A percentile compares a stretch with the other conserved stretches of the same genome.
These are phyloP conservation scores for Clarias fuscus DNA, from an alignment of 2,797 vertebrate species.

Conservation along the genomic window DNA sequence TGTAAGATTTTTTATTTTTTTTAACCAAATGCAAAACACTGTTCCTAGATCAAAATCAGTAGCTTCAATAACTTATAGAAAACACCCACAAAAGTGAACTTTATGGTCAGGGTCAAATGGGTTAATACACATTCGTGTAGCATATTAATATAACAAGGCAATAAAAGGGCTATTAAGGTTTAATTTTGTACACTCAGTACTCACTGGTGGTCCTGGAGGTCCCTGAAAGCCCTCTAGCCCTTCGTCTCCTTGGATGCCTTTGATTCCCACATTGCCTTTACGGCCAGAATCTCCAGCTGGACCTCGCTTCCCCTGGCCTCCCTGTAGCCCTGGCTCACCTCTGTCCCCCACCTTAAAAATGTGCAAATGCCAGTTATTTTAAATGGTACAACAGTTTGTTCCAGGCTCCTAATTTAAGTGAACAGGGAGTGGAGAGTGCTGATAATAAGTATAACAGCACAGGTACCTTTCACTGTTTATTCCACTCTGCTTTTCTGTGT, in stretches of 20 bases:
- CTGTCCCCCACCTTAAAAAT: conserved; percentile 71
- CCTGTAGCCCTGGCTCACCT: conserved; percentile 70
- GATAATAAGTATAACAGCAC: background rate
- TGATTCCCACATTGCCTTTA: conserved; percentile 69
- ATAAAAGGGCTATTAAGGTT: background rate
- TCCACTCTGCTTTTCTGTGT: no score
- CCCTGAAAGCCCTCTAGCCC: conserved; percentile 74
- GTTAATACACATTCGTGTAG: background rate
- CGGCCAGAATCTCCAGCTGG: conserved; percentile 69
- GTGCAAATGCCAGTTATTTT: conserved; percentile 9
- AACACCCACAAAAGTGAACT: background rate
- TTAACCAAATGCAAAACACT: background rate
- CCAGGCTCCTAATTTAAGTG: background rate
- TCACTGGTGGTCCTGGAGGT: conserved; percentile 73
- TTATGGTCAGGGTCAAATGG: background rate
- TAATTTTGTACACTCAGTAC: conserved; percentile 45
- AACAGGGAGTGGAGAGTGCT: background rate
- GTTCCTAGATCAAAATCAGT: background rate
- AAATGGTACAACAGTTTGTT: background rate
- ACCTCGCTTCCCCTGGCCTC: conserved; percentile 71
- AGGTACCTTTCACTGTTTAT: background rate
- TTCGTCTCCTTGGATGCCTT: conserved; percentile 72
- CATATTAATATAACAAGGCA: background rate
- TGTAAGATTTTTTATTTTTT: background rate
- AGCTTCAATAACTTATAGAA: background rate